Percentiles rank a stretch among this genome's conserved stretches.
Evolutionary conservation across 2,888 invertebrate species (phyloP).

Genomic region (Myathropa florea): DNA sequence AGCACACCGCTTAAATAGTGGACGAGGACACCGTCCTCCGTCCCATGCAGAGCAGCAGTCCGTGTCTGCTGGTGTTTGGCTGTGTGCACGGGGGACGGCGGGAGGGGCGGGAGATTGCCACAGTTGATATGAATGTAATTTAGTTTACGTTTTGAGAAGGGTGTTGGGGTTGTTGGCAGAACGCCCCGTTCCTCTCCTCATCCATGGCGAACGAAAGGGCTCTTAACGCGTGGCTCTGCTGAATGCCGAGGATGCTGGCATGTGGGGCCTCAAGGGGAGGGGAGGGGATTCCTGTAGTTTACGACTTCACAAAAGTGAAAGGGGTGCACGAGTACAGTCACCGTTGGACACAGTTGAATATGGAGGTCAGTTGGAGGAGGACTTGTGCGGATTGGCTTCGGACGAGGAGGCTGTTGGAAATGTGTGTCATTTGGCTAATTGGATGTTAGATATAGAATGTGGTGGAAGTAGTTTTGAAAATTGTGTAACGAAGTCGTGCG

Average conservation of each 20-base stretch:
- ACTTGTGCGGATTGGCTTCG: slow-evolving; percentile 45
- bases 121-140: slow-evolving; percentile 69
- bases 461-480: slow-evolving; percentile 30
- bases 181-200: background rate
- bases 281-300: slow-evolving; percentile 28
- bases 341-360: slow-evolving; percentile 11
- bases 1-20: slow-evolving; percentile 47
- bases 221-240: background rate
- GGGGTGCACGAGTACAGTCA: slow-evolving; percentile 16
- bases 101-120: slow-evolving; percentile 51
- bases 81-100: background rate
- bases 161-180: slow-evolving; percentile 56
- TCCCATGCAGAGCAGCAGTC: background rate
- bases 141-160: slow-evolving; percentile 62
- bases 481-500: slow-evolving; percentile 14
- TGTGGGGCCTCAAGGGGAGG: background rate
- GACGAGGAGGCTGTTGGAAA: slow-evolving; percentile 41
- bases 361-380: slow-evolving; percentile 62
- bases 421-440: slow-evolving; percentile 70
- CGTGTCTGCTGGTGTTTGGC: background rate
- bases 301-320: slow-evolving; percentile 61
- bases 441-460: slow-evolving; percentile 59
- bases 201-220: background rate
- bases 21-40: background rate
- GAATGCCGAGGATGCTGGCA: background rate